Percentiles rank a stretch among this genome's conserved stretches.
Conservation (phyloP, 1,140 invertebrate genomes). For the Littorina saxatilis region DNA sequence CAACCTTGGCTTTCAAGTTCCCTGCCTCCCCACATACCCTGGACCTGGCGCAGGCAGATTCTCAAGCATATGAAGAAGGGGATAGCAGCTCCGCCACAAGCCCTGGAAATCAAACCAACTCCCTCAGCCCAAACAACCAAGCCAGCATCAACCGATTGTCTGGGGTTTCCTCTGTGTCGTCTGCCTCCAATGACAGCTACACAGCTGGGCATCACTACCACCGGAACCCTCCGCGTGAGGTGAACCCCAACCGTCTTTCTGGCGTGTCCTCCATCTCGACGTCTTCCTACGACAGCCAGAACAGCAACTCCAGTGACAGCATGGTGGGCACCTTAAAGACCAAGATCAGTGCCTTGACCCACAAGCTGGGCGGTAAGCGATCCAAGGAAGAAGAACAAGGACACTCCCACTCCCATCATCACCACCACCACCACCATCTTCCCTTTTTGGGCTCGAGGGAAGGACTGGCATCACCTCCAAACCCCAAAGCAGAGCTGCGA, state of each 20-base stretch:
- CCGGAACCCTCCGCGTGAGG: neutral
- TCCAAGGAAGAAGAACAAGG: neutral
- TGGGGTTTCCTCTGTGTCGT: constrained; percentile 46
- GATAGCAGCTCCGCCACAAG: too few relatives aligned
- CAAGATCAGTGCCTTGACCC: constrained; percentile 52
- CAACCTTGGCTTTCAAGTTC: neutral
- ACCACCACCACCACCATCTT: too few relatives aligned
- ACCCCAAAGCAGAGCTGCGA: constrained; percentile 47
- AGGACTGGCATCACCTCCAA: neutral
- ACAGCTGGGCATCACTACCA: neutral
- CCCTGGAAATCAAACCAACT: too few relatives aligned
- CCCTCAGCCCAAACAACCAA: too few relatives aligned
- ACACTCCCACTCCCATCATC: neutral
- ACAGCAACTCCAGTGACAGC: constrained; percentile 50
- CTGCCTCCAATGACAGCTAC: constrained; percentile 30
- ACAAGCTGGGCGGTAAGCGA: constrained; percentile 38
- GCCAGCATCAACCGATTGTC: constrained; percentile 37
- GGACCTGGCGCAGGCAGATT: neutral
- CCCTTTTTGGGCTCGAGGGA: neutral
- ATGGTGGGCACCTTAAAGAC: constrained; percentile 56
- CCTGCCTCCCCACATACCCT: neutral
- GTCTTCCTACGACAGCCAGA: constrained; percentile 62
- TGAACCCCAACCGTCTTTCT: constrained; percentile 52
- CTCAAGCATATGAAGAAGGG: too few relatives aligned
- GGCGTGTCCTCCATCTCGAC: constrained; percentile 58